A percentile compares a stretch with the other conserved stretches of the same genome.
These are phyloP conservation scores for Tenualosa thibaudeaui DNA, from an alignment of 2,797 vertebrate species.

Conservation along the genomic window DNA sequence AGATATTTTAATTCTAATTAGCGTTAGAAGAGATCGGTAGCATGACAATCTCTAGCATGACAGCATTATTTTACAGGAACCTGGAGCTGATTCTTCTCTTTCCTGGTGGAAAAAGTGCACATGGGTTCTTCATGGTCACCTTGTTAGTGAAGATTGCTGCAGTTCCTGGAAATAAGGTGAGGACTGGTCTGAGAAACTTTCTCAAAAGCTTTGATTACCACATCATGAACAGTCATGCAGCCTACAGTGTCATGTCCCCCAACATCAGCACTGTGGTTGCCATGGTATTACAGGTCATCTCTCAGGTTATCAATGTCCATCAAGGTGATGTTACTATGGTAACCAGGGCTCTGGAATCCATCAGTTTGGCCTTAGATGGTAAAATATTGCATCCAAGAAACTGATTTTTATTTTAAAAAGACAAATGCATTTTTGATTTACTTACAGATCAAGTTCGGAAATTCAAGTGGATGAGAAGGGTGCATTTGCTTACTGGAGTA, in stretches of 20 bases:
- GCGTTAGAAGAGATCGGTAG: neutral
- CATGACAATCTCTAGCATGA: neutral
- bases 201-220: neutral
- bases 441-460: too few species aligned
- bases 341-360: conserved; percentile 71
- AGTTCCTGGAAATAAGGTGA: conserved; percentile 84
- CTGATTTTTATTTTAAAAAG: too few species aligned
- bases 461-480: too few species aligned
- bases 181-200: neutral
- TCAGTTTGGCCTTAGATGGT: conserved; percentile 73
- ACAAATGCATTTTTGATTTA: too few species aligned
- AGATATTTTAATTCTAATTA: neutral
- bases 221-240: neutral
- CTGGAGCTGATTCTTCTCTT: conserved; percentile 80
- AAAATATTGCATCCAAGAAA: neutral
- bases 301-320: conserved; percentile 66
- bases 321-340: conserved; percentile 65
- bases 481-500: too few species aligned
- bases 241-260: neutral
- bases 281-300: conserved; percentile 73
- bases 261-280: conserved; percentile 18
- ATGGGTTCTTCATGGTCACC: conserved; percentile 87
- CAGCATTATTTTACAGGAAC: conserved; percentile 73
- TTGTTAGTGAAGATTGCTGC: conserved; percentile 87
- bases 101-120: conserved; percentile 83